A percentile compares a stretch with the other conserved stretches of the same genome.
These are phyloP conservation scores for Sinosuthora webbiana DNA, from an alignment of 2,113 vertebrate genomes.

Conservation along the genomic window DNA sequence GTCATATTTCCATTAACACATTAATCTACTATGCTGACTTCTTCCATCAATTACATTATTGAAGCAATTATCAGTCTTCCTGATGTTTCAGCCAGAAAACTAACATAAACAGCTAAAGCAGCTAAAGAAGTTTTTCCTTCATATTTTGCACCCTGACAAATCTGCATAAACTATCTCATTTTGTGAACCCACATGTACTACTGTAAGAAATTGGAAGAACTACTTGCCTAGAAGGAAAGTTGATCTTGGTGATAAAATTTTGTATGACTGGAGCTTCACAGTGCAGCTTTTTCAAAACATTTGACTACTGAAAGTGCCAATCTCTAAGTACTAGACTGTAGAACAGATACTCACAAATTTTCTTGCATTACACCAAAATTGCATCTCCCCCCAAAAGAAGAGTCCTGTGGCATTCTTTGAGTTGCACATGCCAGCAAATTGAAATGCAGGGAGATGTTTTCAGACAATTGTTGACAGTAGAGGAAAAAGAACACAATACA, in stretches of 20 bases:
- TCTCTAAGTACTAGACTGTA: neutral
- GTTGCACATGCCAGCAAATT: neutral
- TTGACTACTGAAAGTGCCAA: neutral
- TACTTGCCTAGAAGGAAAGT: neutral
- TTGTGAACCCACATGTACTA: neutral
- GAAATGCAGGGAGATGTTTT: neutral
- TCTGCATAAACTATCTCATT: neutral
- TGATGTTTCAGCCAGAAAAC: neutral
- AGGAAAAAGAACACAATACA: neutral
- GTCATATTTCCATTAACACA: rapidly evolving
- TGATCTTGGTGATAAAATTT: neutral
- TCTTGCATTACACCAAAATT: neutral
- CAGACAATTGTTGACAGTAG: neutral
- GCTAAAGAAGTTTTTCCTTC: neutral
- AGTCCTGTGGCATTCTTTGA: neutral
- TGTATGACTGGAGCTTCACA: neutral
- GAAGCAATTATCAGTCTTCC: neutral
- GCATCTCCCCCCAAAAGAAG: neutral
- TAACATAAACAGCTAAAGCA: neutral
- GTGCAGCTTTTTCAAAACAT: neutral
- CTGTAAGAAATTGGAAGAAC: neutral
- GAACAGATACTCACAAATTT: neutral
- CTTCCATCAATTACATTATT: neutral
- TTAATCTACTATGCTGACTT: neutral
- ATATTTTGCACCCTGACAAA: neutral